These are phyloP conservation scores for Erpobdella octoculata DNA, from an alignment of 2,888 invertebrate species.

Conservation along the genomic window DNA sequence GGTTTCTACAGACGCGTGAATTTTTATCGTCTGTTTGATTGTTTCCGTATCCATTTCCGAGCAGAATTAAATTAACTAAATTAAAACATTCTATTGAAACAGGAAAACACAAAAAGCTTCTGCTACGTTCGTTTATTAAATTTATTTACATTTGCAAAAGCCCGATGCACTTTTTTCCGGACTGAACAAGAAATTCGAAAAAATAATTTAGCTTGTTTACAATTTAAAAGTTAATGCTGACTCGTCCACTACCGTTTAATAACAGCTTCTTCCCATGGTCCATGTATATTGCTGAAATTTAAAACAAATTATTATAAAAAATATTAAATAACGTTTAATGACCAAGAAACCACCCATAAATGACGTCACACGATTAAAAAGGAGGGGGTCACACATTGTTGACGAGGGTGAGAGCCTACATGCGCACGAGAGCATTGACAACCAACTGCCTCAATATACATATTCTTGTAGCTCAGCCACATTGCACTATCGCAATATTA, in stretches of 20 bases:
- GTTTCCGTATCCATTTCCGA: slow-evolving; percentile 23
- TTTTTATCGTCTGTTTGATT: slow-evolving; percentile 13
- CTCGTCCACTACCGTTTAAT: slow-evolving; percentile 31
- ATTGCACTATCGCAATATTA: no score
- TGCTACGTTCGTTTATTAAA: neutral
- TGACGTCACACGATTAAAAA: no score
- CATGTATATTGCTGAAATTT: slow-evolving; percentile 71
- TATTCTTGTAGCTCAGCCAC: no score
- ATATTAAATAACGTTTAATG: neutral
- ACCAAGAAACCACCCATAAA: no score
- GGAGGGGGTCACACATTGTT: no score
- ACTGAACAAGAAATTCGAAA: neutral
- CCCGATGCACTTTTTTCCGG: neutral
- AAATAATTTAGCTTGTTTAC: neutral
- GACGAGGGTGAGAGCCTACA: no score
- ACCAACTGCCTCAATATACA: no score
- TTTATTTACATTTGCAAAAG: neutral
- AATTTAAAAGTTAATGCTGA: neutral
- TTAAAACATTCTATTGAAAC: neutral
- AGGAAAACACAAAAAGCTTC: neutral
- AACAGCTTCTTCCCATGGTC: slow-evolving; percentile 91
- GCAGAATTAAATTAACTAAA: neutral
- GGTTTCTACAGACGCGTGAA: neutral
- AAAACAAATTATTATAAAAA: slow-evolving; percentile 12
- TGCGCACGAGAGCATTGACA: no score